Percentiles rank a stretch among this genome's conserved stretches.
These are phyloP conservation scores for Gallinago media DNA, from an alignment of 2,113 vertebrate genomes.

Conservation along the genomic window DNA sequence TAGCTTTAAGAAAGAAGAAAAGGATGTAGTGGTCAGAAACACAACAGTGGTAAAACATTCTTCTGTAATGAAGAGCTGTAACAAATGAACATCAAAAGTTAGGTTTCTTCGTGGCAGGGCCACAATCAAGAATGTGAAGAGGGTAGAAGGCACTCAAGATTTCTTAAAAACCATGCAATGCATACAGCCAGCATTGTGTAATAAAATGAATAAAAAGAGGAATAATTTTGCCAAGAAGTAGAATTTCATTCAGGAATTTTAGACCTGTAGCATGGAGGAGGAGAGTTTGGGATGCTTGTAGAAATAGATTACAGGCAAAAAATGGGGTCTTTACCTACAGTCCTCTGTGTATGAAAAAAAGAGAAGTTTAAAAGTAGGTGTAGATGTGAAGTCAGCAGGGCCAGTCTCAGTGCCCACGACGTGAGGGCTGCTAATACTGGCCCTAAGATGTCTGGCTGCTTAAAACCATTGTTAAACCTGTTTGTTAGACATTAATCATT, in stretches of 20 bases:
- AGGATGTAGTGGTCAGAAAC: neutral
- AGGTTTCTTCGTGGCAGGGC: neutral
- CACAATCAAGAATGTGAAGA: neutral
- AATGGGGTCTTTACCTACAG: neutral
- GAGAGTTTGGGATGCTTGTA: neutral
- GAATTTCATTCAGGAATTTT: neutral
- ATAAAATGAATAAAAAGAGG: neutral
- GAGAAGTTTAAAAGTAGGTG: neutral
- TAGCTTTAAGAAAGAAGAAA: neutral
- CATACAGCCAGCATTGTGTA: neutral
- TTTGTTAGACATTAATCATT: neutral
- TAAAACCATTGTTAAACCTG: neutral
- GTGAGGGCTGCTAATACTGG: neutral
- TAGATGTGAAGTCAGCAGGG: neutral
- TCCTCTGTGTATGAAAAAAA: neutral
- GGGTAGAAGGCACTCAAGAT: neutral
- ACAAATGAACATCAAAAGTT: neutral
- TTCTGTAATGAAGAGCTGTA: neutral
- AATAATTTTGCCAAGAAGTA: neutral
- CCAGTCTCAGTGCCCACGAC: neutral
- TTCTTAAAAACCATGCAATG: neutral
- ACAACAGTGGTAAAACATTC: neutral
- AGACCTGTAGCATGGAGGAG: neutral
- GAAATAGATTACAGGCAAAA: neutral
- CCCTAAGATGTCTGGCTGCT: neutral